These are phyloP conservation scores for Polymixis lichenea DNA, from an alignment of 2,888 invertebrate species.

Conservation along the genomic window DNA sequence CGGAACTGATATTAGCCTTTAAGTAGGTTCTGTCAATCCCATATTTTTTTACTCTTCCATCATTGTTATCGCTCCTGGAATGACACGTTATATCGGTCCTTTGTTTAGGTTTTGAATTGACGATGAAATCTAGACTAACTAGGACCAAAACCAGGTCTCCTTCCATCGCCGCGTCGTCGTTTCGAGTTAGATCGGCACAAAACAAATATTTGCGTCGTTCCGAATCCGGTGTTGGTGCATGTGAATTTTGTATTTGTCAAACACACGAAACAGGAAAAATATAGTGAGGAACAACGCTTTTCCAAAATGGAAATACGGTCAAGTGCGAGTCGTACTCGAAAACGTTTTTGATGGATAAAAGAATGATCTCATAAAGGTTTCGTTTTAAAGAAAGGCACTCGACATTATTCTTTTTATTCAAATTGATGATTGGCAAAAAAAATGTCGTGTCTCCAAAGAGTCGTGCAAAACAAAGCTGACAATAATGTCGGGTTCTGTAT, in stretches of 20 bases:
- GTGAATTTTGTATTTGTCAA: conserved; percentile 22
- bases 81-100: too few species aligned
- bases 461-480: conserved; percentile 32
- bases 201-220: conserved; percentile 25
- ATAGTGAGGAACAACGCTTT: background rate
- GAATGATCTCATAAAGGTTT: background rate
- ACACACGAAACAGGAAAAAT: conserved; percentile 11
- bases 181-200: background rate
- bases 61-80: background rate
- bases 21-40: background rate
- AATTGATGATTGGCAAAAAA: conserved; percentile 37
- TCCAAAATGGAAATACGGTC: background rate
- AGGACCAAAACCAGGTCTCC: too few species aligned
- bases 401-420: background rate
- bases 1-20: background rate
- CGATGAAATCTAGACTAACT: background rate
- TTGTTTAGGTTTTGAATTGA: background rate
- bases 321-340: background rate
- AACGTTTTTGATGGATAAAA: background rate
- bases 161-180: background rate
- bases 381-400: background rate
- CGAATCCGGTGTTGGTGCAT: conserved; percentile 8
- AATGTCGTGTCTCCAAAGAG: conserved; percentile 23
- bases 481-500: conserved; percentile 42
- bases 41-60: background rate